These are phyloP conservation scores for Crypturellus tataupa DNA, from an alignment of 2,797 vertebrate genomes.

Conservation along the genomic window DNA sequence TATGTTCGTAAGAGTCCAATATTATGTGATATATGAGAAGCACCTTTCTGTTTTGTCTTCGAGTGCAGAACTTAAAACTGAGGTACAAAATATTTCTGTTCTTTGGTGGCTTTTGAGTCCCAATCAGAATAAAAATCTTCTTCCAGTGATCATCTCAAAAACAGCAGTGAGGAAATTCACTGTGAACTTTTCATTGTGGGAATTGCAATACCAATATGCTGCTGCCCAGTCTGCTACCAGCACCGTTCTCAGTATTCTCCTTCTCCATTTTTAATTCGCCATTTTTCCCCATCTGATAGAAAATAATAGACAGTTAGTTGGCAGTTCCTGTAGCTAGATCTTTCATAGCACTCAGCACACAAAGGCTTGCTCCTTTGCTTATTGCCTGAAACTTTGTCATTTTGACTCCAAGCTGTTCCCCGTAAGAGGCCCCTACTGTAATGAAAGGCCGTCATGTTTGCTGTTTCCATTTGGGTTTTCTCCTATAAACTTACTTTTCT, in stretches of 20 bases:
- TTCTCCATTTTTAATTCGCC: background rate
- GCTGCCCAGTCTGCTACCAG: background rate
- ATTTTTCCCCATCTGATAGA: background rate
- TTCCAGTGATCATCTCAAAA: background rate
- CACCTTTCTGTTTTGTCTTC: background rate
- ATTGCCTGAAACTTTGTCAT: background rate
- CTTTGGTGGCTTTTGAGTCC: background rate
- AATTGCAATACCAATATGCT: background rate
- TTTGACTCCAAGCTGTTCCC: background rate
- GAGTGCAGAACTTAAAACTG: rapidly evolving
- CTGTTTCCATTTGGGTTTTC: background rate
- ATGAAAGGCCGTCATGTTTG: background rate
- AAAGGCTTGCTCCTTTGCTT: background rate
- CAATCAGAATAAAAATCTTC: background rate
- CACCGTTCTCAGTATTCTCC: background rate
- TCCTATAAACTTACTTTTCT: background rate
- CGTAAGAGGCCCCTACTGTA: background rate
- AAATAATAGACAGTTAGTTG: background rate
- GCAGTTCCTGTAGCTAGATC: background rate
- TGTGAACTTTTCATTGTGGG: background rate
- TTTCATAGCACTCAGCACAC: background rate
- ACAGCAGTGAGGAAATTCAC: background rate
- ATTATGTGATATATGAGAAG: background rate
- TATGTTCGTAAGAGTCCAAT: background rate
- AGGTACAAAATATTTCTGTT: background rate